Evolutionary conservation across 2,113 vertebrate genomes (phyloP), one percentile per base, ranked within the genome.

Genomic region (Neotoma lepida): DNA sequence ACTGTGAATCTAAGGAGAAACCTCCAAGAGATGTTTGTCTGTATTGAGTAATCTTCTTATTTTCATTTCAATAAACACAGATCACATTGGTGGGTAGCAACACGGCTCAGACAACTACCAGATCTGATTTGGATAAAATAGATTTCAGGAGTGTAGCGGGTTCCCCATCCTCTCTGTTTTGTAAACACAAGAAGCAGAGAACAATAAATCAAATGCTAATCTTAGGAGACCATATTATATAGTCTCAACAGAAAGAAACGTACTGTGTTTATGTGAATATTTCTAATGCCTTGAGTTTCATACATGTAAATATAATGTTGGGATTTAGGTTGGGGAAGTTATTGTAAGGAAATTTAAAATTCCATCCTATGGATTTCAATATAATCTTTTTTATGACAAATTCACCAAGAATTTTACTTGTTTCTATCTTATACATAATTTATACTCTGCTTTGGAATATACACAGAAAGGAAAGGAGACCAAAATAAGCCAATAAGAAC

Each of bases 31-130:
- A 86, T 96, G 15, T 13, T 90, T 84, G 2, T 90, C 64, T 41
- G 4, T 93, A 41, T 64, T 92, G 49, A 92, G 13, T 64, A 95
- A 66, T 33, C 41, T 39, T 86, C 89, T 95, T 35, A 95, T 81
- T 96, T 97, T 94, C 54, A 82, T 56, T 94, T 85, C 51, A 96
- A 41, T 3, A 30, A 82, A 97, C 95, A 24, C 39, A 96, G 94
- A 96, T 93, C 41, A 4, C 28, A 96, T 93, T 82, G 10, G 63
- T 82, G 51, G 46, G 17, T 63, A 90, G 20, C 18, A 93, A 78
- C 24, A 76, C 20, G 80, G 30, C 58, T 93, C 86, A 96, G 54
- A 95, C 66, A 94, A 93, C 93, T 44, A 74, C 18, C 9, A 33
- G 87, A 94, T 96, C 30, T 63, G 90, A 95, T 94, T 95, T 80